Percentiles rank a stretch among this genome's conserved stretches.
phyloP scores from a whole-genome alignment of 2,888 invertebrate genomes.

The Apomyelois bistriatella region DNA sequence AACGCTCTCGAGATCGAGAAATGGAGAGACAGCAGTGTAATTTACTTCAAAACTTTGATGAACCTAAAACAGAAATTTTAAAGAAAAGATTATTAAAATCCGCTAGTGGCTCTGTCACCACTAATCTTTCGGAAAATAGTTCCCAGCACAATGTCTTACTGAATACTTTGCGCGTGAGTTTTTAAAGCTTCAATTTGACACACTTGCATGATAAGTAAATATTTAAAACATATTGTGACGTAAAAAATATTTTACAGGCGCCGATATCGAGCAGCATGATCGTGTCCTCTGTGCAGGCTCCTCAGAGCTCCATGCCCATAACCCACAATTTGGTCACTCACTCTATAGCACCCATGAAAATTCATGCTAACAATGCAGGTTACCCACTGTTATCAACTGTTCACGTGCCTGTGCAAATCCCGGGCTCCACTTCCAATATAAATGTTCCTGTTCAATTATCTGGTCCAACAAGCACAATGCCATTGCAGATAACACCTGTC shows the following conservation, averaged over 20 bases:
- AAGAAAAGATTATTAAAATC: conserved; percentile 76
- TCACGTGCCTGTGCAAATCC: conserved; percentile 73
- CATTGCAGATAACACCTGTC: conserved; percentile 65
- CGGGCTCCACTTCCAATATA: conserved; percentile 66
- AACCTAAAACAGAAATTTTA: conserved; percentile 72
- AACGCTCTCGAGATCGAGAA: conserved; percentile 56
- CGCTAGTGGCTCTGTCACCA: conserved; percentile 46
- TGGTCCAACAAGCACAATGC: conserved; percentile 56
- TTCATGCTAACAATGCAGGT: conserved; percentile 59
- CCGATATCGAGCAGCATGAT: conserved; percentile 76
- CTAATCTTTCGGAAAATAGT: conserved; percentile 52
- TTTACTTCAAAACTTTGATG: conserved; percentile 77
- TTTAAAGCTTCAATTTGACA: conserved; percentile 22
- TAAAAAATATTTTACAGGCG: conserved; percentile 54
- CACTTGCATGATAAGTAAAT: background rate
- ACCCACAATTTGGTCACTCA: conserved; percentile 69
- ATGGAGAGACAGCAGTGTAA: conserved; percentile 75
- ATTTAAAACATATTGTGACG: conserved; percentile 5
- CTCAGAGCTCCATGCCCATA: conserved; percentile 68
- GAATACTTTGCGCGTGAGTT: conserved; percentile 73
- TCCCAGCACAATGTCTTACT: conserved; percentile 69
- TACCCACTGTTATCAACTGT: conserved; percentile 71
- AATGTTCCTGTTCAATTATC: conserved; percentile 71
- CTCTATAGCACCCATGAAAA: conserved; percentile 68
- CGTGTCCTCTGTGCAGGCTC: conserved; percentile 70